phyloP scores from a whole-genome alignment of 2,113 vertebrate genomes.

The Aphyosemion australe region DNA sequence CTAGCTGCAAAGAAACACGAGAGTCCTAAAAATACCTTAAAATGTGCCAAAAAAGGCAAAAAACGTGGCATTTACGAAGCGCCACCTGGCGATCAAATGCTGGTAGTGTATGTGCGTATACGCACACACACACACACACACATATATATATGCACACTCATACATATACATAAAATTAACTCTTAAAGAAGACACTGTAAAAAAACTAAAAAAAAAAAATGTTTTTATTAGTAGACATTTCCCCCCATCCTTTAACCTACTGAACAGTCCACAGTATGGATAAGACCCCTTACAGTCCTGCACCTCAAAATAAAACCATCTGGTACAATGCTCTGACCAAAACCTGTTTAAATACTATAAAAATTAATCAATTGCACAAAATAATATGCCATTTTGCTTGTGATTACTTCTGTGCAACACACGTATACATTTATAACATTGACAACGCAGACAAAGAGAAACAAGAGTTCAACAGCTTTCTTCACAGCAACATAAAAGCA shows the following conservation, averaged over 20 bases:
- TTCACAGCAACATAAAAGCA: constrained; percentile 27
- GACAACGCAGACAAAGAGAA: constrained; percentile 40
- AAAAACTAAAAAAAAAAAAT: constrained; percentile 57
- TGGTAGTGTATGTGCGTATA: too few species aligned
- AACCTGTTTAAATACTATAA: constrained; percentile 78
- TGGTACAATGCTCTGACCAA: constrained; percentile 63
- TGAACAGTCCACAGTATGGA: constrained; percentile 53
- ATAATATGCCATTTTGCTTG: constrained; percentile 59
- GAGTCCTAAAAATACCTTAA: too few species aligned
- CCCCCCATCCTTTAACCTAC: constrained; percentile 52
- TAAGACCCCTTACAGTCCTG: constrained; percentile 33
- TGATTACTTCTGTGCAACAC: constrained; percentile 65
- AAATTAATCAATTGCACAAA: constrained; percentile 80
- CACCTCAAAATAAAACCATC: constrained; percentile 67
- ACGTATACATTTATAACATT: constrained; percentile 46
- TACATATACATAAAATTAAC: too few species aligned
- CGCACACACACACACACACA: too few species aligned
- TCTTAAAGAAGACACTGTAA: constrained; percentile 12
- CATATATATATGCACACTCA: too few species aligned
- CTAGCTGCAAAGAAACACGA: too few species aligned
- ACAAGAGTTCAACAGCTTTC: constrained; percentile 20
- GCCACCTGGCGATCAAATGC: too few species aligned
- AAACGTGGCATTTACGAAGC: too few species aligned
- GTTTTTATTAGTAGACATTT: constrained; percentile 74
- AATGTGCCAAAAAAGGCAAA: too few species aligned